phyloP scores from a whole-genome alignment of 2,888 invertebrate species.

The Torymus auratus region DNA sequence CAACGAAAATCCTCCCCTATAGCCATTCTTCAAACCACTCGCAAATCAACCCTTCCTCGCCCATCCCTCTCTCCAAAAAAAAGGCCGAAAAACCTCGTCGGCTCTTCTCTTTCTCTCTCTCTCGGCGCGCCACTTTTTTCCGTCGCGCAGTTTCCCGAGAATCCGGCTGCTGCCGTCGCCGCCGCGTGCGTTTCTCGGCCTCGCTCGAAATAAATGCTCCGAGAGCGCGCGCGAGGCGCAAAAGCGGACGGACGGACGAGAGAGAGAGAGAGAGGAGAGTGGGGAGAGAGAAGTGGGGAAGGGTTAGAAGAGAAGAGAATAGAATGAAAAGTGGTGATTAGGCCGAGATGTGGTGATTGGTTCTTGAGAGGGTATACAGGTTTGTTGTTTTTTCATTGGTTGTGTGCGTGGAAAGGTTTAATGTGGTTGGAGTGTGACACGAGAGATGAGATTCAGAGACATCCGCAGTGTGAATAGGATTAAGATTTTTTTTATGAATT shows the following conservation, averaged over 20 bases:
- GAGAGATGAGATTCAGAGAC: too few species aligned
- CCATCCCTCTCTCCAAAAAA: background rate
- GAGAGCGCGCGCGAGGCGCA: slow-evolving; percentile 4
- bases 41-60: slow-evolving; percentile 39
- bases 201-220: slow-evolving; percentile 59
- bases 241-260: background rate
- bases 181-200: slow-evolving; percentile 25
- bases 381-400: too few species aligned
- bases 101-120: background rate
- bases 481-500: too few species aligned
- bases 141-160: slow-evolving; percentile 47
- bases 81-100: background rate
- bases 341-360: too few species aligned
- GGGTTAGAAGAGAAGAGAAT: too few species aligned
- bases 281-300: too few species aligned
- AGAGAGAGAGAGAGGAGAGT: too few species aligned
- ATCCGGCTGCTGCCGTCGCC: slow-evolving; percentile 2
- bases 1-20: background rate
- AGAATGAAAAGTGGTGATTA: too few species aligned
- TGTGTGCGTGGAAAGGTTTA: too few species aligned
- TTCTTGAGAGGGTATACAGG: too few species aligned
- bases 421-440: too few species aligned
- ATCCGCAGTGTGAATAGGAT: too few species aligned
- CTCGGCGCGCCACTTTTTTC: slow-evolving; percentile 44
- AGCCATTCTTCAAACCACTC: slow-evolving; percentile 41